These are phyloP conservation scores for Hirudo medicinalis DNA, from an alignment of 1,140 invertebrate genomes.

Conservation along the genomic window DNA sequence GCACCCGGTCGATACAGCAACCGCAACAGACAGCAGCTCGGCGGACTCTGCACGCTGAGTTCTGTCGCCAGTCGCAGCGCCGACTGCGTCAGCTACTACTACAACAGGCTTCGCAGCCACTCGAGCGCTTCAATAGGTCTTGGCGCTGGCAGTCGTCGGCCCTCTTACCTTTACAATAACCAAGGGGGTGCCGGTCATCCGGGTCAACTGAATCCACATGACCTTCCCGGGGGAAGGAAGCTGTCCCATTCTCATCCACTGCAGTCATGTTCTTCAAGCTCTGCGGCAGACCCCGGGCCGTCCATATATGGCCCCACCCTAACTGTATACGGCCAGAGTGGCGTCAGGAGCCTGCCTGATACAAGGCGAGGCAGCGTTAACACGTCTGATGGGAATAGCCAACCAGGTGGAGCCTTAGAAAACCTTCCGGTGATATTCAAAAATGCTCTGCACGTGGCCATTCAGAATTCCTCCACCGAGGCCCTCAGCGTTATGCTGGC, in stretches of 20 bases:
- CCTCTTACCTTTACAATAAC: constrained; percentile 2
- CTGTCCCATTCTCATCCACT: constrained; percentile 7
- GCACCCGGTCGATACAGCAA: background rate
- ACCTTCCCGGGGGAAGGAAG: background rate
- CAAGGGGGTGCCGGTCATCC: background rate
- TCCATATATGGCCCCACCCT: background rate
- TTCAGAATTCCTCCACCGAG: constrained; percentile 47
- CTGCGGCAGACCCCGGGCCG: background rate
- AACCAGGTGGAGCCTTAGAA: background rate
- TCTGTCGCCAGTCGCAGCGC: background rate
- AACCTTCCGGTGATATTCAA: constrained; percentile 34
- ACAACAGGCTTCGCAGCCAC: constrained; percentile 9
- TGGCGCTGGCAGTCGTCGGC: background rate
- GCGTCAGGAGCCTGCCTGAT: background rate
- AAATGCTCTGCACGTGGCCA: constrained; percentile 48
- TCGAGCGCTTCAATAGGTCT: constrained; percentile 14
- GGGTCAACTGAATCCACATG: background rate
- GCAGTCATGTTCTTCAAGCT: background rate
- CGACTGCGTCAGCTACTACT: constrained; percentile 14
- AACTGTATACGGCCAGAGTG: background rate
- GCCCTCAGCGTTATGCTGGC: constrained; percentile 46
- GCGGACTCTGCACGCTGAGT: background rate
- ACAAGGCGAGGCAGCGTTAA: constrained; percentile 2
- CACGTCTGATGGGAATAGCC: background rate
- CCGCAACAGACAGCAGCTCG: background rate